Base-by-base conservation (phyloP, 2,888 invertebrate genomes). In the Ophonus ardosiacus region DNA sequence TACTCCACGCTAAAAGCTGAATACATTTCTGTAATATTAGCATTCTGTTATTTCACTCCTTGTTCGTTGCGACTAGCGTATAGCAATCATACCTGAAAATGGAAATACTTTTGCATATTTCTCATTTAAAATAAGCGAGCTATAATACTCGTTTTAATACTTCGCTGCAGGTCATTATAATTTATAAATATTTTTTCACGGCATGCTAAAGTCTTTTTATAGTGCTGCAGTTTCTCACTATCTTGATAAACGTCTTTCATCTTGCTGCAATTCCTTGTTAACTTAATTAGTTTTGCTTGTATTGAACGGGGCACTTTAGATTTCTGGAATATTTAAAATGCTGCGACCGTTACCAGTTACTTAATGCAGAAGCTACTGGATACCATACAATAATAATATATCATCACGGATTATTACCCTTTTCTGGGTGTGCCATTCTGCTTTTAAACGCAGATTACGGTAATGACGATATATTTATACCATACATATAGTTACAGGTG, bases 41-140 rank as follows among this genome's bases (percentile, higher is more conserved):
- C 68, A 68, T 68, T 68, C 24, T 68, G 38, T 68, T 68, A 68
- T 68, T 68, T 38, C 68, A 38, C 38, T 68, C 63, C 63, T 63
- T 63, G 13, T 63, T 24, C 24, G 63, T 63, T 8, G 63, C 63
- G n/a, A n/a, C n/a, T n/a, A n/a, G 10, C 5, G 63, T 13, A n/a
- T n/a, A 63, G 63, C 18, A 63, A 24, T 18, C 24, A 63, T 63
- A 21, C 8, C 63, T 63, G 63, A 63, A 63, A 63, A 63, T 63
- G 63, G 63, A 63, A 63, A 24, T 21, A 24, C 21, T 63, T 63
- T 63, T 63, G 63, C 63, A 63, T 63, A 63, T 63, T 63, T 24
- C 63, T 24, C 63, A 24, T 24, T 63, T 63, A 63, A 63, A 8
- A 59, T 18, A 59, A 63, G 21, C 18, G 24, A 8, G 63, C 18